phyloP scores from a whole-genome alignment of 2,113 vertebrate species.

The Cervus canadensis region DNA sequence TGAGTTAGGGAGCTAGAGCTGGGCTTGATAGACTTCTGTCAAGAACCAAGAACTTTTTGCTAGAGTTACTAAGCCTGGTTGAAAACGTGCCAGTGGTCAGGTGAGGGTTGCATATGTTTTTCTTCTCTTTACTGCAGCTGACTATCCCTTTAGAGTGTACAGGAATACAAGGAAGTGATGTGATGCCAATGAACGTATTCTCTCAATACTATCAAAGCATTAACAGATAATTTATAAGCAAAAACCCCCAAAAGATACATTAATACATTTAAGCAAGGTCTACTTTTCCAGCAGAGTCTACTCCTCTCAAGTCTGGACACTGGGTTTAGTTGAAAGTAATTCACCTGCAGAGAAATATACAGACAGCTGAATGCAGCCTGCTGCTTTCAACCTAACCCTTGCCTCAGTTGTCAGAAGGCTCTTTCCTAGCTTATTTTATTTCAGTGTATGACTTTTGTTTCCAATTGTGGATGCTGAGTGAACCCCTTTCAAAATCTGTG shows the following conservation, averaged over 20 bases:
- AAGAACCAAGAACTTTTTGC: not conserved
- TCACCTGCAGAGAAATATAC: not conserved
- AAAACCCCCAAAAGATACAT: not conserved
- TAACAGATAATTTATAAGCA: not conserved
- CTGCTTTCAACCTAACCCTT: not conserved
- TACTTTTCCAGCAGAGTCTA: not conserved
- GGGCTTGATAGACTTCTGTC: not conserved
- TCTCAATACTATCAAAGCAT: not conserved
- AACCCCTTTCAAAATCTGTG: not conserved
- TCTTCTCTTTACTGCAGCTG: not conserved
- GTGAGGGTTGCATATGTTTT: fast-evolving
- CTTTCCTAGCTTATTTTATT: not conserved
- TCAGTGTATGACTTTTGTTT: not conserved
- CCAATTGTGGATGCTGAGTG: not conserved
- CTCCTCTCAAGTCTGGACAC: not conserved
- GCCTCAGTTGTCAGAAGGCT: not conserved
- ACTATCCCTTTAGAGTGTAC: not conserved
- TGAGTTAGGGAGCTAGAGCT: not conserved
- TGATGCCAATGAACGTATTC: not conserved
- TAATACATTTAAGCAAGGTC: not conserved
- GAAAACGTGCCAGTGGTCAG: not conserved
- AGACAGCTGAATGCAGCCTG: not conserved
- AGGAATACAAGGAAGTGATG: not conserved
- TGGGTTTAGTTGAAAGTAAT: not conserved
- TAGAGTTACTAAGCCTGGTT: not conserved